Base-by-base conservation (phyloP, 1,140 invertebrate genomes). In the Chironomus striatipennis region DNA sequence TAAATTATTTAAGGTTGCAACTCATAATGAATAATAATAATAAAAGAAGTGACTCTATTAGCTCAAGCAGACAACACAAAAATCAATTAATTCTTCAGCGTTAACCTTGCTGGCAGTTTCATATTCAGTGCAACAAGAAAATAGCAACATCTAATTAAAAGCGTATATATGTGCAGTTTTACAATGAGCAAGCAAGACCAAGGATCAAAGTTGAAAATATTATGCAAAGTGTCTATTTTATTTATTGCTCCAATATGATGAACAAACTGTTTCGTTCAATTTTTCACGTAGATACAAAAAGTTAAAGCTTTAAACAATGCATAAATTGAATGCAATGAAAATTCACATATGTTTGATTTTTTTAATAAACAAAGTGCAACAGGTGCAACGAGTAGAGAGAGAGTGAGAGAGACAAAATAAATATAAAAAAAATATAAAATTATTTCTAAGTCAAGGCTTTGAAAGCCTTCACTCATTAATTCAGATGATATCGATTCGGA, bases 401-500 rank as follows among this genome's bases (percentile, higher is more conserved):
- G 8, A 57, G 12, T 57, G 47, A 57, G 47, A 47, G 43, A 47
- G 43, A 47, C 7, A 47, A 7, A 47, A 57, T 47, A 57, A 15
- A 2, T 12, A 47, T n/a, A 34, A 34, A 34, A 34, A 34, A 34
- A 34, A 34, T 34, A n/a, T 15, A 47, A 47, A 47, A 47, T 47
- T 8, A 57, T 57, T 57, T 57, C 47, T 57, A 57, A 57, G 47
- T 57, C 47, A 57, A 57, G 47, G 47, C n/a, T 57, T n/a, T n/a
- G 47, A 57, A n/a, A 57, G 47, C 47, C 47, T 57, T 57, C 47
- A 57, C n/a, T 57, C 47, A 57, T 57, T 57, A 57, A 57, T 57
- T 57, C 47, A 57, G 47, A 57, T 57, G 47, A 57, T 57, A 57
- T 57, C 47, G 47, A 57, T 57, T 57, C 43, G 15, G 43, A 47